Evolutionary conservation across 92 coral and sea anemone species (phyloP).

Genomic region (Phenganax marumi): DNA sequence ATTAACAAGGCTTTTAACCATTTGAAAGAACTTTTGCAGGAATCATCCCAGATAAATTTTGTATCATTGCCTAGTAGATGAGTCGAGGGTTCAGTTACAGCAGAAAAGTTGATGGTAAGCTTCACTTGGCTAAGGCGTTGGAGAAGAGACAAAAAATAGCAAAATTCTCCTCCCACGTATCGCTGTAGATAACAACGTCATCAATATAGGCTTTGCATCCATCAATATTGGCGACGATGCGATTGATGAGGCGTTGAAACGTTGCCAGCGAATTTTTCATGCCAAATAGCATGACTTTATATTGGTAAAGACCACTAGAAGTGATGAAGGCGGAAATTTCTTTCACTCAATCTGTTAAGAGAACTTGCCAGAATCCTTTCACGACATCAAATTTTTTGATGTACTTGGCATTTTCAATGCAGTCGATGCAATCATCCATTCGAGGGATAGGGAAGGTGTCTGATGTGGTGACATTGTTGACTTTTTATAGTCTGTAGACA

Average conservation of each 20-base stretch:
- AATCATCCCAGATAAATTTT: too few relatives aligned
- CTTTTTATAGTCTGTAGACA: constrained; percentile 28
- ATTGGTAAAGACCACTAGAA: constrained; percentile 36
- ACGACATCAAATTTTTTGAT: constrained; percentile 44
- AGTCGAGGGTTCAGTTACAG: constrained; percentile 45
- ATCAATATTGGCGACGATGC: constrained; percentile 31
- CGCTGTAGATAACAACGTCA: too few relatives aligned
- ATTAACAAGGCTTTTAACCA: constrained; percentile 45
- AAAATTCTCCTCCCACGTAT: too few relatives aligned
- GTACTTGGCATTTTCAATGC: constrained; percentile 30
- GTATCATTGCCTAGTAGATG: constrained; percentile 51
- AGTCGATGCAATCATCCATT: constrained; percentile 42
- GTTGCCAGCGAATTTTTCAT: constrained; percentile 54
- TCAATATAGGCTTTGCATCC: too few relatives aligned
- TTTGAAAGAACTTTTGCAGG: constrained; percentile 51
- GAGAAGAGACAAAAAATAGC: too few relatives aligned
- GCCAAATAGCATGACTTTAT: too few relatives aligned
- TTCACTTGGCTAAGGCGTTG: constrained; percentile 31
- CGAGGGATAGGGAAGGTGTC: too few relatives aligned
- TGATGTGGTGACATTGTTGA: constrained; percentile 7
- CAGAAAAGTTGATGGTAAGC: constrained; percentile 45
- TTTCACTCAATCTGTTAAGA: constrained; percentile 52
- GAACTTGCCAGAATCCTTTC: constrained; percentile 58
- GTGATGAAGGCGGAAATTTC: constrained; percentile 57
- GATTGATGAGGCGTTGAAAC: constrained; percentile 56